Percentiles rank a stretch among this genome's conserved stretches.
These are phyloP conservation scores for Lipotes vexillifer DNA, from an alignment of 2,113 vertebrate genomes.

Conservation along the genomic window DNA sequence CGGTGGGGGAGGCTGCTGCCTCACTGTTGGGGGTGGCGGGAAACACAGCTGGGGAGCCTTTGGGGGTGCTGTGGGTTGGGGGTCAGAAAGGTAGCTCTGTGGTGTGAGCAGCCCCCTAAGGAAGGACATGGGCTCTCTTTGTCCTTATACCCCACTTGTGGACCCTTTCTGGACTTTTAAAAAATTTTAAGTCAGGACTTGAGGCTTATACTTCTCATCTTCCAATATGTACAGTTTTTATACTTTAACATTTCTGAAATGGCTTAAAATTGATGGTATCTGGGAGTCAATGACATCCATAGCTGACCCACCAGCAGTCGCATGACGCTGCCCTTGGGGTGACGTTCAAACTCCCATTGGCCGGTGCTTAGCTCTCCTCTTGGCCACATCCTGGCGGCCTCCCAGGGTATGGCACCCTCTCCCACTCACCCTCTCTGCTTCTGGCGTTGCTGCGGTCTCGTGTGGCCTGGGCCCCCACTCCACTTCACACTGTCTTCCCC, in stretches of 20 bases:
- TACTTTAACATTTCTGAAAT: neutral
- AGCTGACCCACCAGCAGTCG: neutral
- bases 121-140: neutral
- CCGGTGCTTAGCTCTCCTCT: too few relatives aligned
- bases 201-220: neutral
- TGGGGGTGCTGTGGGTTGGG: neutral
- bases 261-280: neutral
- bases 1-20: accelerated
- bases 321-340: neutral
- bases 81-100: neutral
- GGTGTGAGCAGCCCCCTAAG: neutral
- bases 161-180: neutral
- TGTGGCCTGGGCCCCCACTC: neutral
- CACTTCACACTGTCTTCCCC: neutral
- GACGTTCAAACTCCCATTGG: neutral
- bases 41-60: neutral
- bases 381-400: accelerated
- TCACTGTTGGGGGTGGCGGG: accelerated
- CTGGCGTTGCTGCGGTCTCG: accelerated
- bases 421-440: neutral
- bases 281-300: neutral
- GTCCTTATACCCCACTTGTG: neutral
- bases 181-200: neutral
- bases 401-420: neutral
- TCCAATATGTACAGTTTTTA: neutral